These are phyloP conservation scores for Zaprionus africanus DNA, from an alignment of 1,140 invertebrate species.

Conservation along the genomic window DNA sequence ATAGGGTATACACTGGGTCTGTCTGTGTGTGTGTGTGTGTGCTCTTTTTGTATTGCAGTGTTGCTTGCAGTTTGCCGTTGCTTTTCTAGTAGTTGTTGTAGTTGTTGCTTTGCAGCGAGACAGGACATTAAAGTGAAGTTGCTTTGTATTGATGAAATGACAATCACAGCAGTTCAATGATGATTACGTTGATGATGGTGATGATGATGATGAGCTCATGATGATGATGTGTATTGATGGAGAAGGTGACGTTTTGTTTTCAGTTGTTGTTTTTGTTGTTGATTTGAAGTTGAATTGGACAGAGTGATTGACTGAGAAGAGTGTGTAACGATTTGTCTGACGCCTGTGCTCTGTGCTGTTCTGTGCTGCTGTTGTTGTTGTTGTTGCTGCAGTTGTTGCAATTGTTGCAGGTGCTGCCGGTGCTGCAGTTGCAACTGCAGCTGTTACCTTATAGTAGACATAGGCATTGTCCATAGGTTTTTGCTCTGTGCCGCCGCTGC, in stretches of 20 bases:
- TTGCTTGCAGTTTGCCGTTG: conserved; percentile 15
- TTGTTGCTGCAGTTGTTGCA: conserved; percentile 1
- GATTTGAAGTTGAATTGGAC: conserved; percentile 34
- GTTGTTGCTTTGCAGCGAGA: conserved; percentile 1
- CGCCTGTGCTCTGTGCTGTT: conserved; percentile 21
- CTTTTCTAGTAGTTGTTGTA: conserved; percentile 12
- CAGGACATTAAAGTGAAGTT: conserved; percentile 32
- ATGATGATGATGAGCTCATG: conserved; percentile 26
- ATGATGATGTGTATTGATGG: conserved; percentile 36
- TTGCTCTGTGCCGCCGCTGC: conserved; percentile 42
- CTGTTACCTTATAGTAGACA: conserved; percentile 83
- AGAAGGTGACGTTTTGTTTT: conserved; percentile 41
- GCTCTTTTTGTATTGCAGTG: neutral
- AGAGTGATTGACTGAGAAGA: conserved; percentile 19
- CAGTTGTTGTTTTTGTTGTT: conserved; percentile 62
- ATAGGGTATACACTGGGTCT: neutral
- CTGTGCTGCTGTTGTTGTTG: neutral
- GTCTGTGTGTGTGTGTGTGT: conserved; percentile 1
- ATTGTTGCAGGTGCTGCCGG: neutral
- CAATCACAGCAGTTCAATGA: conserved; percentile 11
- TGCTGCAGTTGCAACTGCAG: conserved; percentile 27
- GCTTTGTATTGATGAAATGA: conserved; percentile 43
- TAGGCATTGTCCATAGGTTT: conserved; percentile 84
- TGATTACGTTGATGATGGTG: neutral
- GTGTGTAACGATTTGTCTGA: conserved; percentile 24